These are phyloP conservation scores for Brachymystax lenok DNA, from an alignment of 2,797 vertebrate genomes.

Conservation along the genomic window DNA sequence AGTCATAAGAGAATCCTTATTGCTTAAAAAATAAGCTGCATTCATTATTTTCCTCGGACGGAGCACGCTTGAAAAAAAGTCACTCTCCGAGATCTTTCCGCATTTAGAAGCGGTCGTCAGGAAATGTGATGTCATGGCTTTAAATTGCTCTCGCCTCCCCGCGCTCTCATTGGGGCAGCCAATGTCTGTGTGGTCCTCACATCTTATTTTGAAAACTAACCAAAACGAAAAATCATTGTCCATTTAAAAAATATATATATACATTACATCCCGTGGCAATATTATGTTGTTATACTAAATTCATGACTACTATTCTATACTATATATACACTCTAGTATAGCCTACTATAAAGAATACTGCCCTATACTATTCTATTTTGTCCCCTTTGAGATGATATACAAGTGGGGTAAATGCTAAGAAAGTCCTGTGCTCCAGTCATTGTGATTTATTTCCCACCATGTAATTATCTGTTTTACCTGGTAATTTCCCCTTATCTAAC, in stretches of 20 bases:
- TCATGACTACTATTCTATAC: background rate
- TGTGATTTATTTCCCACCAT: no score
- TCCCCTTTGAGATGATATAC: no score
- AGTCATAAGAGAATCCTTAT: conserved; percentile 9
- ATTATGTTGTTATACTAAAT: background rate
- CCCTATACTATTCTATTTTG: no score
- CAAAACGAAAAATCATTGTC: background rate
- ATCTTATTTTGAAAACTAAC: conserved; percentile 19
- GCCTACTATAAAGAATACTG: no score
- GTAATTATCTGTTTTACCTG: no score
- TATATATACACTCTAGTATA: no score
- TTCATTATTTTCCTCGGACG: conserved; percentile 29
- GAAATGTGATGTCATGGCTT: conserved; percentile 52
- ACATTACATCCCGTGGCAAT: background rate
- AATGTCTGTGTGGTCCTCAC: conserved; percentile 31
- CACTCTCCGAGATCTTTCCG: conserved; percentile 29
- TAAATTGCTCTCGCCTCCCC: conserved; percentile 33
- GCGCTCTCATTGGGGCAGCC: conserved; percentile 28
- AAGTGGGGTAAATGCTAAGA: no score
- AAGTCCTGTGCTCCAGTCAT: no score
- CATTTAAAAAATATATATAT: background rate
- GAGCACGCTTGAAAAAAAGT: conserved; percentile 15
- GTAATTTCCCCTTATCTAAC: background rate
- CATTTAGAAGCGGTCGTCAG: conserved; percentile 38
- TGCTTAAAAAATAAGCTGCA: conserved; percentile 27